A percentile compares a stretch with the other conserved stretches of the same genome.
Conservation (phyloP, 1,140 invertebrate genomes). For the Drosophila arizonae region DNA sequence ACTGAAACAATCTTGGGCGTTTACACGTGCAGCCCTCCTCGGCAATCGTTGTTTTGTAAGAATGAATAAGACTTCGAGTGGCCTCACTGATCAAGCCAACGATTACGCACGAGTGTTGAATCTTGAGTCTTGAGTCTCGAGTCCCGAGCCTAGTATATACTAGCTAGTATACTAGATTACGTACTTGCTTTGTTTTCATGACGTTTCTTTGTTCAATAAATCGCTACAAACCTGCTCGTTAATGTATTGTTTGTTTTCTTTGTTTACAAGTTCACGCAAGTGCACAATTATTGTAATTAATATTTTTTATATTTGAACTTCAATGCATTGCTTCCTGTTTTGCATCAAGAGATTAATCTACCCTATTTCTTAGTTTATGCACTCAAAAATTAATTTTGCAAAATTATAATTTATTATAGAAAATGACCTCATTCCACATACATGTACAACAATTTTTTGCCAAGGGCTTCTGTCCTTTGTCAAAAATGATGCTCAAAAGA, state of each 20-base stretch:
- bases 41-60: not conserved
- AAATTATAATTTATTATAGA: no score
- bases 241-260: constrained; percentile 21
- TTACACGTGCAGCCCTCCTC: not conserved
- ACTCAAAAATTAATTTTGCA: not conserved
- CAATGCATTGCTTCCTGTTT: constrained; percentile 19
- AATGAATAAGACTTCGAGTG: constrained; percentile 4
- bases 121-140: constrained; percentile 18
- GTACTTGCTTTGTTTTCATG: constrained; percentile 14
- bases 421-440: no score
- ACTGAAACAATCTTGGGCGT: not conserved
- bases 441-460: no score
- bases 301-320: constrained; percentile 4
- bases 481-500: not conserved
- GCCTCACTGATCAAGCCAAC: constrained; percentile 34
- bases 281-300: constrained; percentile 14
- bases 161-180: constrained; percentile 47
- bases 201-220: constrained; percentile 52
- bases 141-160: constrained; percentile 28
- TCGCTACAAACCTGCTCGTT: constrained; percentile 38
- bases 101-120: constrained; percentile 25
- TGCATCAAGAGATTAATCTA: not conserved
- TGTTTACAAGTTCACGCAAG: constrained; percentile 28
- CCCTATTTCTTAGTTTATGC: no score
- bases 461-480: not conserved